Conservation (phyloP, 1,140 invertebrate species). For the Drosophila kepulauana region DNA sequence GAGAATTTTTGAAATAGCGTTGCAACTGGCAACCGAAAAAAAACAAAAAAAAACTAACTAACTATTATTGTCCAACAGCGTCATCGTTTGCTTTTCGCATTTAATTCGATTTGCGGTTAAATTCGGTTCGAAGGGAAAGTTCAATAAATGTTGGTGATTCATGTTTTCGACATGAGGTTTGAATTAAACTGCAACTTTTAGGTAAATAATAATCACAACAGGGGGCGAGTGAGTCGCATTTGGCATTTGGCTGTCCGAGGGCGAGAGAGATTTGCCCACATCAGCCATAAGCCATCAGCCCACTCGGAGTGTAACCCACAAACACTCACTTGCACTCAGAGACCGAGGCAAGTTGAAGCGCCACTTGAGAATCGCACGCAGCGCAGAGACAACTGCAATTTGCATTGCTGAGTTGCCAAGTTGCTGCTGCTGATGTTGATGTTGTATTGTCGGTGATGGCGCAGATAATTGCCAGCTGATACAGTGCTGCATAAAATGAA, state of each 20-base stretch:
- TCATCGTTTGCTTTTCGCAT: slow-evolving; percentile 52
- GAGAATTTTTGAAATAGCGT: not conserved
- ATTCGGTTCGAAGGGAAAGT: slow-evolving; percentile 16
- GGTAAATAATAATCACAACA: not conserved
- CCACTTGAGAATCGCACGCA: slow-evolving; percentile 19
- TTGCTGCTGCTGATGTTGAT: slow-evolving; percentile 7
- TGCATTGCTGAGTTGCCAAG: not conserved
- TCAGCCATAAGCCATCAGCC: not conserved
- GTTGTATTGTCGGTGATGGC: slow-evolving; percentile 12
- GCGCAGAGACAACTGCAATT: slow-evolving; percentile 2
- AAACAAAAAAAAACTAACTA: not conserved
- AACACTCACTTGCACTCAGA: slow-evolving; percentile 20
- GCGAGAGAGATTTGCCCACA: too few relatives aligned
- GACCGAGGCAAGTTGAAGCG: not conserved
- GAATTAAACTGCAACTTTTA: not conserved
- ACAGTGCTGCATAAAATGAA: slow-evolving; percentile 24
- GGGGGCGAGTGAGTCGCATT: too few relatives aligned
- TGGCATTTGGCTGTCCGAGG: too few relatives aligned
- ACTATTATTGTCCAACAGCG: slow-evolving; percentile 1
- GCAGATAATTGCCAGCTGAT: slow-evolving; percentile 26
- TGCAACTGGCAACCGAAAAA: not conserved
- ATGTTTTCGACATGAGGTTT: not conserved
- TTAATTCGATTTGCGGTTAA: slow-evolving; percentile 66
- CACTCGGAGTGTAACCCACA: slow-evolving; percentile 17
- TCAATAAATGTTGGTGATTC: not conserved